Conservation (phyloP, 2,797 vertebrate genomes). For the Phoebastria nigripes region DNA sequence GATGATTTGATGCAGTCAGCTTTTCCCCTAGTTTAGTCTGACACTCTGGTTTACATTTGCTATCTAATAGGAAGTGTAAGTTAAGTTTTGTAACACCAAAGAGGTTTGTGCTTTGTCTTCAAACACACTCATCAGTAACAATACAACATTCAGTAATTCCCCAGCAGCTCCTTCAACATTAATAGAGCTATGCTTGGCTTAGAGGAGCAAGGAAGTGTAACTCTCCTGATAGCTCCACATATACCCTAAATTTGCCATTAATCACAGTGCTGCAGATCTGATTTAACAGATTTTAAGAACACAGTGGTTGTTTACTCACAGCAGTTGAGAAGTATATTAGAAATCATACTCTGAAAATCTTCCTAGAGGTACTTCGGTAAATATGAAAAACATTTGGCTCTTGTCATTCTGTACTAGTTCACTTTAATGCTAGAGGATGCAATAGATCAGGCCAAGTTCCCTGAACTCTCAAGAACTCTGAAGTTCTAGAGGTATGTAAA, state of each 20-base stretch:
- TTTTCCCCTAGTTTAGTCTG: not conserved
- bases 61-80: not conserved
- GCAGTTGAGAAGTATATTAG: not conserved
- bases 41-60: not conserved
- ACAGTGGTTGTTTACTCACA: not conserved
- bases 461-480: not conserved
- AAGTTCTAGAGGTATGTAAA: not conserved
- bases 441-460: not conserved
- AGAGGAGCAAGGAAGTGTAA: not conserved
- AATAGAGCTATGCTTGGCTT: not conserved
- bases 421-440: not conserved
- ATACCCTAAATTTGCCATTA: not conserved
- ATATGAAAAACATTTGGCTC: not conserved
- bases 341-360: not conserved
- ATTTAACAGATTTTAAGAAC: not conserved
- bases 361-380: not conserved
- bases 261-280: not conserved
- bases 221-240: not conserved
- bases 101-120: not conserved
- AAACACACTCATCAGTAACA: not conserved
- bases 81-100: not conserved
- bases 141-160: not conserved
- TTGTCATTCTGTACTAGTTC: not conserved
- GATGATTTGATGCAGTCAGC: not conserved
- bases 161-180: not conserved